A percentile compares a stretch with the other conserved stretches of the same genome.
phyloP scores from a whole-genome alignment of 2,797 vertebrate species.

The Chrysocyon brachyurus region DNA sequence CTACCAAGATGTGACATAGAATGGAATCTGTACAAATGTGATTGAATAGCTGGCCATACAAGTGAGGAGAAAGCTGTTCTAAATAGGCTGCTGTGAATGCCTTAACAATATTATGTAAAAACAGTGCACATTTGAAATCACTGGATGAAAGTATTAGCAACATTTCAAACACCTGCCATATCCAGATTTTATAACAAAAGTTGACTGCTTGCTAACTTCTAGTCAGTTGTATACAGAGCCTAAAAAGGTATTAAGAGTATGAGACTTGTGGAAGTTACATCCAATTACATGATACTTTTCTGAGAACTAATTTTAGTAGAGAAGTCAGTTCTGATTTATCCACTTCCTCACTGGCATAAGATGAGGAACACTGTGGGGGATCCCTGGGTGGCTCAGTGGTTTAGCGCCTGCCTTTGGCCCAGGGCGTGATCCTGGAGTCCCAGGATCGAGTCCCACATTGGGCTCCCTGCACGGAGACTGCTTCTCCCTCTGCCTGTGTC shows the following conservation, averaged over 20 bases:
- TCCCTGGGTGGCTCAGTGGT: no score
- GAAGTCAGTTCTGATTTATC: neutral
- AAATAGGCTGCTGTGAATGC: neutral
- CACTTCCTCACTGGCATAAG: neutral
- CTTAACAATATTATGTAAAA: constrained; percentile 31
- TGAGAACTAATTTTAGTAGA: constrained; percentile 1
- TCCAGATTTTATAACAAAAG: constrained; percentile 24
- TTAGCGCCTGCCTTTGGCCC: no score
- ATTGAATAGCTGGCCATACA: neutral
- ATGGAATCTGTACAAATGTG: neutral
- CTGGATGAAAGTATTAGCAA: neutral
- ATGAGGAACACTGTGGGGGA: neutral
- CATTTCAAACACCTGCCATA: neutral
- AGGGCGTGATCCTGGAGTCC: no score
- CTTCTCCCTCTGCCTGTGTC: no score
- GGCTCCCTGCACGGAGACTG: no score
- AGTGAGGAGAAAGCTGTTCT: neutral
- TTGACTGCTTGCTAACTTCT: neutral
- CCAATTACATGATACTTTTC: neutral
- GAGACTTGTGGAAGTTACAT: neutral
- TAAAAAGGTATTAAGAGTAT: neutral
- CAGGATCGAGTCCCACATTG: no score
- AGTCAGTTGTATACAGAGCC: neutral
- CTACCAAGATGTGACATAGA: neutral
- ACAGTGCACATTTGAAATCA: neutral